phyloP scores from a whole-genome alignment of 2,113 vertebrate genomes.

The Lepidothrix coronata region DNA sequence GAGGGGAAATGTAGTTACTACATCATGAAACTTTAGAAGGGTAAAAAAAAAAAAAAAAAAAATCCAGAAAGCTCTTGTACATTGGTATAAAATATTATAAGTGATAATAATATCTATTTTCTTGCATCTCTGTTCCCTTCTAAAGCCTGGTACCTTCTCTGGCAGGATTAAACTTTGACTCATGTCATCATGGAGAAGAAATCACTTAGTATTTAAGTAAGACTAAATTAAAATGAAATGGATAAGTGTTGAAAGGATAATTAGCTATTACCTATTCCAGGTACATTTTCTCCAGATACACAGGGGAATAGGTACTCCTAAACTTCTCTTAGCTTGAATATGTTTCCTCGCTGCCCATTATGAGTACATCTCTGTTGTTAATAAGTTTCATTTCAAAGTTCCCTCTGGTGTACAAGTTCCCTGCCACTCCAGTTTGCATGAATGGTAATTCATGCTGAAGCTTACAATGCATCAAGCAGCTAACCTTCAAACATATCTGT shows the following conservation, averaged over 20 bases:
- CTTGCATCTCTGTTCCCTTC: neutral
- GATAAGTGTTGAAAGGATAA: neutral
- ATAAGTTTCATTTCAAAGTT: conserved; percentile 1
- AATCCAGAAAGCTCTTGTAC: neutral
- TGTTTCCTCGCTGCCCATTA: neutral
- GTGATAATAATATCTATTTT: neutral
- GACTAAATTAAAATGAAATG: neutral
- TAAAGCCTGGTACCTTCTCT: neutral
- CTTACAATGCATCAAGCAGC: neutral
- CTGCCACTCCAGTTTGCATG: neutral
- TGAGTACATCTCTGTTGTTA: neutral
- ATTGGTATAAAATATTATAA: neutral
- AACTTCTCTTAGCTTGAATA: neutral
- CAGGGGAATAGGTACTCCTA: neutral
- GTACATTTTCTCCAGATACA: neutral
- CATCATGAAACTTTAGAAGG: neutral
- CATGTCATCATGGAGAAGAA: neutral
- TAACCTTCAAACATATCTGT: neutral
- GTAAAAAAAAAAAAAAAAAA: neutral
- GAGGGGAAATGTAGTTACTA: neutral
- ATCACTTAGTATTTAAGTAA: neutral
- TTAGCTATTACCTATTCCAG: neutral
- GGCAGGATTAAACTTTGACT: neutral
- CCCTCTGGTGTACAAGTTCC: neutral
- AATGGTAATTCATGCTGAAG: neutral